Percentiles rank a stretch among this genome's conserved stretches.
Evolutionary conservation across 2,113 vertebrate genomes (phyloP).

Genomic region (Zosterops hypoxanthus): DNA sequence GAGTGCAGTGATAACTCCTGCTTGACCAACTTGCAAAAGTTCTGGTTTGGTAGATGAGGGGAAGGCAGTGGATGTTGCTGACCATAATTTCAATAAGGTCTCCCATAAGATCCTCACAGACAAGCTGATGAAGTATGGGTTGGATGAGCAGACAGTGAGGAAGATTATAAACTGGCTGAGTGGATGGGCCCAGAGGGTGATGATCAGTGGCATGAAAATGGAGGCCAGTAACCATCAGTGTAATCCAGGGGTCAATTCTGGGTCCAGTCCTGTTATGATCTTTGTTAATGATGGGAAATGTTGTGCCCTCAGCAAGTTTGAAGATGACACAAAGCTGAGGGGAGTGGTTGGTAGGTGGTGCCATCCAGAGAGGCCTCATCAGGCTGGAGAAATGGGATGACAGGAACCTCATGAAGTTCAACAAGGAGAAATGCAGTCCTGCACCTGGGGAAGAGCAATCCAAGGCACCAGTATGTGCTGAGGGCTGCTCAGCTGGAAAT

Average conservation of each 20-base stretch:
- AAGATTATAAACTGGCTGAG: neutral
- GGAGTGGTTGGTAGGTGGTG: neutral
- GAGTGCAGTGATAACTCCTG: neutral
- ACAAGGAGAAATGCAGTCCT: neutral
- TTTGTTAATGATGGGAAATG: neutral
- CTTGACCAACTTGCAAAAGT: neutral
- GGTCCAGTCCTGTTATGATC: neutral
- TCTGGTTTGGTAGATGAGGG: neutral
- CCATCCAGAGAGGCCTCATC: neutral
- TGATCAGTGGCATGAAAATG: neutral
- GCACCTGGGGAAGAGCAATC: neutral
- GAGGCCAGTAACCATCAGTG: neutral
- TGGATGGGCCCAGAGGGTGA: neutral
- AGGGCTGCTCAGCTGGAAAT: neutral
- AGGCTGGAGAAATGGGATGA: neutral
- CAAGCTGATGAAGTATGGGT: neutral
- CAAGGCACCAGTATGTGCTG: neutral
- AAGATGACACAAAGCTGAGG: neutral
- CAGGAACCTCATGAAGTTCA: neutral
- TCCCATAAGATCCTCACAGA: neutral
- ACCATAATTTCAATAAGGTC: neutral
- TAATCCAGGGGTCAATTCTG: neutral
- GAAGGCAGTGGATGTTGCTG: neutral
- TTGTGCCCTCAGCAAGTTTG: neutral
- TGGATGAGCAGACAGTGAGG: neutral